A percentile compares a stretch with the other conserved stretches of the same genome.
These are phyloP conservation scores for Baryphthengus martii DNA, from an alignment of 2,113 vertebrate genomes.

Conservation along the genomic window DNA sequence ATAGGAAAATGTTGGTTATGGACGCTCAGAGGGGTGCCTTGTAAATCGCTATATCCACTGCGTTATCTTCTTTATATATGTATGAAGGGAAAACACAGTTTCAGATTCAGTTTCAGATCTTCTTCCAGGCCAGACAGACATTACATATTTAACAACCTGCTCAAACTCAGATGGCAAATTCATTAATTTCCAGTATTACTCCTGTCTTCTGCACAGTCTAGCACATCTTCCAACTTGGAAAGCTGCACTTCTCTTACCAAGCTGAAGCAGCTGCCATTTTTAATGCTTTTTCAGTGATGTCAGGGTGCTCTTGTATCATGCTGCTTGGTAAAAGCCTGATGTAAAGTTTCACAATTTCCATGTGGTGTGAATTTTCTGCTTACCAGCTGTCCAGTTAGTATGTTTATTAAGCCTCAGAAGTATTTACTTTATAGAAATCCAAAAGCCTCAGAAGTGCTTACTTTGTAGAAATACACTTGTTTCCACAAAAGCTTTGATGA, in stretches of 20 bases:
- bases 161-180: conserved; percentile 8
- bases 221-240: neutral
- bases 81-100: neutral
- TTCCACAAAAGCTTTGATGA: neutral
- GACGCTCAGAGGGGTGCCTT: neutral
- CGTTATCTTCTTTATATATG: neutral
- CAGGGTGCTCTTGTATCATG: neutral
- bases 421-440: too few relatives aligned
- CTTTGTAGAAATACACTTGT: neutral
- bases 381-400: neutral
- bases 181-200: neutral
- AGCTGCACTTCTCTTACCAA: neutral
- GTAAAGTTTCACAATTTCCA: neutral
- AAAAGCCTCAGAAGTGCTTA: neutral
- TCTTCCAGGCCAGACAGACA: conserved; percentile 23
- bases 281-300: neutral
- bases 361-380: neutral
- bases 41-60: neutral
- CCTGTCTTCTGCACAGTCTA: conserved; percentile 1
- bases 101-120: conserved; percentile 2
- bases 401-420: neutral
- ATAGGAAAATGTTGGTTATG: neutral
- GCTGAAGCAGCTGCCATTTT: neutral
- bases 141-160: conserved; percentile 14
- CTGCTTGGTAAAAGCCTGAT: neutral